Base-by-base conservation (phyloP, 2,113 vertebrate species). In the Phyllostomus discolor region DNA sequence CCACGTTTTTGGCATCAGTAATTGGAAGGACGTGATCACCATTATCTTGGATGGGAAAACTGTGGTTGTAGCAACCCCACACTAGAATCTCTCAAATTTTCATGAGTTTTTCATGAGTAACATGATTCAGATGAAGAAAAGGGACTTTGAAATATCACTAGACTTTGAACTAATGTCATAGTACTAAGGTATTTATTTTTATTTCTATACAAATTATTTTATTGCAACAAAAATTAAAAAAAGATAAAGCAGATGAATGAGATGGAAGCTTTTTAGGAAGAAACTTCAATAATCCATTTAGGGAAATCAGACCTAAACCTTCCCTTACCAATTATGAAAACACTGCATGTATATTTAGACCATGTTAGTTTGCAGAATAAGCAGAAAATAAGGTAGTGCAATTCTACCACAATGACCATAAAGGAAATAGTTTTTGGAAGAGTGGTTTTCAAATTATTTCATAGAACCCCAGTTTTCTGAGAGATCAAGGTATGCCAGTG, bases 301-400 rank as follows among this genome's bases (percentile, higher is more conserved):
- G 8, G 10, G 22, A 89, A 95, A 84, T 2, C 1, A 66, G 9
- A 78, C 8, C 2, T n/a, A 70, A 62, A 64, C 3, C 3, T 69
- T 2, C 1, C 2, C 16, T 90, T 79, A 35, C 1, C 28, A 94
- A 67, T 88, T 48, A 62, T 85, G 31, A 72, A 14, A 89, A 28
- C 9, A 43, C 2, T 43, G 2, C 10, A 69, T 4, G 2, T n/a
- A 24, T 17, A 72, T 67, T 72, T 17, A 43, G 26, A 50, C 0
- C 16, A 66, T 59, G 64, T 87, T n/a, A 79, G 4, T 59, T 85
- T 91, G 43, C 31, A 72, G 15, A 93, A 85, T 66, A 66, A 80
- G 43, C 3, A 64, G 10, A 14, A 93, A 79, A 57, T 48, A 38
- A 20, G 3, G 52, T 41, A n/a, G 9, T 46, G 16, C 11, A 69